Percentiles rank a stretch among this genome's conserved stretches.
Evolutionary conservation across 2,888 invertebrate species (phyloP).

Genomic region (Euphydryas editha): DNA sequence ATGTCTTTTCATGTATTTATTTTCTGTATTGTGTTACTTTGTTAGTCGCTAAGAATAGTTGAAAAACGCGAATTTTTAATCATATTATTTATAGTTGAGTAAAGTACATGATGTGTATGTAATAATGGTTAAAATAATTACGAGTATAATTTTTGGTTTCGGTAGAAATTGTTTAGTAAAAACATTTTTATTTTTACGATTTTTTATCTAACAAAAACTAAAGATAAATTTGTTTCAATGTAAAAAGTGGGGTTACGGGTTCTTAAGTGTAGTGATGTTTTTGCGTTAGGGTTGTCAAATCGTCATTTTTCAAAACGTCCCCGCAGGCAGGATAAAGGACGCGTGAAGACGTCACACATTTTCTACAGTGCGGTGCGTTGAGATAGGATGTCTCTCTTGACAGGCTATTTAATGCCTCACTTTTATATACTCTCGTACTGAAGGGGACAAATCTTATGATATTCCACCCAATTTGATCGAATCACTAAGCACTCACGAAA

Average conservation of each 20-base stretch:
- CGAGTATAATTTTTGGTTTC: too few relatives aligned
- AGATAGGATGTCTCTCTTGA: slow-evolving; percentile 32
- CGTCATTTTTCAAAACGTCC: slow-evolving; percentile 38
- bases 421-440: slow-evolving; percentile 15
- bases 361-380: slow-evolving; percentile 26
- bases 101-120: too few relatives aligned
- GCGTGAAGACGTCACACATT: slow-evolving; percentile 31
- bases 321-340: slow-evolving; percentile 26
- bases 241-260: background rate
- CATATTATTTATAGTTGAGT: too few relatives aligned
- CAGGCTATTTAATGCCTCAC: slow-evolving; percentile 33
- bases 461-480: slow-evolving; percentile 21
- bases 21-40: background rate
- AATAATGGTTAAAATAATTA: too few relatives aligned
- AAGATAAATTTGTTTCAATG: background rate
- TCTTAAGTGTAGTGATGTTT: slow-evolving; percentile 27
- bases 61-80: too few relatives aligned
- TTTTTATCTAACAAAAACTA: background rate
- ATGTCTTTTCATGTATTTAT: background rate
- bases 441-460: slow-evolving; percentile 20
- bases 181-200: too few relatives aligned
- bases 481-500: slow-evolving; percentile 2
- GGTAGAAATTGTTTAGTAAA: too few relatives aligned
- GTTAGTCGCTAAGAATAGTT: too few relatives aligned
- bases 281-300: slow-evolving; percentile 28